Base-by-base conservation (phyloP, 2,888 invertebrate genomes). In the Synanthedon vespiformis region DNA sequence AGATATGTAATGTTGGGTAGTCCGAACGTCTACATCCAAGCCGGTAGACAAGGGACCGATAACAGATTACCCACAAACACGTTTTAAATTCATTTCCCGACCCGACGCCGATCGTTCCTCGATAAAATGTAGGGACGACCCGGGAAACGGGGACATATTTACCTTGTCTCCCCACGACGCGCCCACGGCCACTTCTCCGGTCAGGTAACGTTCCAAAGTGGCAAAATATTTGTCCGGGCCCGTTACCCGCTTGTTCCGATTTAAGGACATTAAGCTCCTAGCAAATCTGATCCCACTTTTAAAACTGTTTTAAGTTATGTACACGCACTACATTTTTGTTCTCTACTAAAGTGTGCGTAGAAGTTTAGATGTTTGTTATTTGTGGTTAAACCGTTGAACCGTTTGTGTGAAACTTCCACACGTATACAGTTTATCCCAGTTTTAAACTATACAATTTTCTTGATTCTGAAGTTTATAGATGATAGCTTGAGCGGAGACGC, bases 1-100 rank as follows among this genome's bases (percentile, higher is more conserved):
- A 69, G 64, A 74, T 34, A 34, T 34, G 34, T 34, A 72, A 80
- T 77, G 77, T 77, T 77, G 70, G 73, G 61, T 65, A 65, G 64
- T 70, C 70, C 72, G 78, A 78, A 86, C 80, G 83, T 83, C 85
- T 85, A 82, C 82, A 84, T 86, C 81, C 79, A 69, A 72, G 74
- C 72, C 70, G 74, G 82, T 22, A 84, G 84, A 85, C 87, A 85
- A 84, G 87, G 85, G 86, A 84, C 87, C 85, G 87, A 85, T 87
- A 86, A 87, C 85, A 87, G 87, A 87, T 87, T 87, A 87, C 87
- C 87, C 87, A 80, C 87, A 87, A 86, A 87, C 87, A 87, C 85
- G 86, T 85, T 86, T 87, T 86, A 85, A 87, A 87, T 85, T 87
- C 85, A 85, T 85, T 86, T 84, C 84, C 85, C 85, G 83, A 84